Conservation (phyloP, 2,888 invertebrate species). For the Nematopogon swammerdamellus region DNA sequence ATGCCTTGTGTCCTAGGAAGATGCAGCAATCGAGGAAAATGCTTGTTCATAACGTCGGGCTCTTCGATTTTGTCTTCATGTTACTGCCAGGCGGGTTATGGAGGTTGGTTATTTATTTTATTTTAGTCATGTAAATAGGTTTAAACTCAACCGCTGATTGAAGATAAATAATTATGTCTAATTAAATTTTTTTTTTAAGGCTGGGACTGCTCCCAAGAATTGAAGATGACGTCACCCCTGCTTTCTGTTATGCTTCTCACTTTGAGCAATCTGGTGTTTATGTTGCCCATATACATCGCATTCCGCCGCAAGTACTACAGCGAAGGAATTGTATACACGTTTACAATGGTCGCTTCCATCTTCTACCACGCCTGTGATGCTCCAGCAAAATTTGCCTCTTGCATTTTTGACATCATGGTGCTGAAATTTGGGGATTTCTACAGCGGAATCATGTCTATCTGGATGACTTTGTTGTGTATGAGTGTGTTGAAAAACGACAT, state of each 20-base stretch:
- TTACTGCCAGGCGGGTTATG: no score
- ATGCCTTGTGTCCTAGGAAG: no score
- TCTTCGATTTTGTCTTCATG: no score
- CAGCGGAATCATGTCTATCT: constrained; percentile 80
- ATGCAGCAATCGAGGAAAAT: no score
- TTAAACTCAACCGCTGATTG: no score
- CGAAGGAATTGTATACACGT: constrained; percentile 77
- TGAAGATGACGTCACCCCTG: constrained; percentile 68
- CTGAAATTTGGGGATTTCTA: constrained; percentile 89
- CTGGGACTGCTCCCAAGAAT: constrained; percentile 82
- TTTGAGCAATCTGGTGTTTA: constrained; percentile 78
- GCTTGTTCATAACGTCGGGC: no score
- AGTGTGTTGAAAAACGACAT: constrained; percentile 62
- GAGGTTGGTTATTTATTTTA: no score
- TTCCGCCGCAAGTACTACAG: constrained; percentile 70
- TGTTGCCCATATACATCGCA: constrained; percentile 75
- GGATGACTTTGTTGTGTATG: constrained; percentile 87
- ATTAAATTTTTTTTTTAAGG: constrained; percentile 38
- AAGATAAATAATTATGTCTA: no score
- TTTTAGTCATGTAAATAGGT: no score
- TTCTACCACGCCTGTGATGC: constrained; percentile 93
- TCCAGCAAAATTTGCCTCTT: constrained; percentile 74
- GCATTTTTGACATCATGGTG: constrained; percentile 71
- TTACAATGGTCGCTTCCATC: constrained; percentile 83
- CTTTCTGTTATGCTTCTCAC: constrained; percentile 71